phyloP scores from a whole-genome alignment of 2,113 vertebrate species.

The Redunca redunca region DNA sequence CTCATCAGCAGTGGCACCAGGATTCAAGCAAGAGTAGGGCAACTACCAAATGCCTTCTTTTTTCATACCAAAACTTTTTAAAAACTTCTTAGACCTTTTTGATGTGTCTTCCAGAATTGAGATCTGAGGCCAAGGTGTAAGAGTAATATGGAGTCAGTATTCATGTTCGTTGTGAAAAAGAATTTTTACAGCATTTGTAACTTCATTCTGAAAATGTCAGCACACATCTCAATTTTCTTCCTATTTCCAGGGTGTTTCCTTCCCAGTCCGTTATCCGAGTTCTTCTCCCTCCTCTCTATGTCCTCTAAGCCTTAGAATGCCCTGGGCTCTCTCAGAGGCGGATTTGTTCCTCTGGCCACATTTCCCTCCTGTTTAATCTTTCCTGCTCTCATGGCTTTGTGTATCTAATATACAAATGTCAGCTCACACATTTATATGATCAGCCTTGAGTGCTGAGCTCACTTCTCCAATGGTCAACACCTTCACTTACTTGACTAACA shows the following conservation, averaged over 20 bases:
- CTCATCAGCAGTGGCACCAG: neutral
- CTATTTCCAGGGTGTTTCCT: neutral
- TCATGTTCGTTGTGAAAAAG: neutral
- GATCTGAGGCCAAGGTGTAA: neutral
- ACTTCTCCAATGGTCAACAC: neutral
- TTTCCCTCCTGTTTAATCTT: neutral
- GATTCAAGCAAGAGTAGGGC: neutral
- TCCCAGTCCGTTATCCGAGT: neutral
- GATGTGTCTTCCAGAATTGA: neutral
- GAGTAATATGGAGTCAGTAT: neutral
- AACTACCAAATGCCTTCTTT: neutral
- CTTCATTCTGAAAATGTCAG: neutral
- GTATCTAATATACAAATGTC: neutral
- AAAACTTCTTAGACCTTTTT: neutral
- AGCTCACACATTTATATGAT: neutral
- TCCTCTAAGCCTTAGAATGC: neutral
- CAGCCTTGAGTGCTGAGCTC: neutral
- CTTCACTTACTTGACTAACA: neutral
- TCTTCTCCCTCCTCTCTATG: neutral
- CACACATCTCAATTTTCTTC: neutral
- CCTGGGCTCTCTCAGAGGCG: neutral
- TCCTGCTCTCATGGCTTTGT: neutral
- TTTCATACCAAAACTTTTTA: neutral
- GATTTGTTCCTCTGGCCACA: neutral
- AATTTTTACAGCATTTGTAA: neutral